Base-by-base conservation (phyloP, 2,888 invertebrate species). In the Aleiodes testaceus region DNA sequence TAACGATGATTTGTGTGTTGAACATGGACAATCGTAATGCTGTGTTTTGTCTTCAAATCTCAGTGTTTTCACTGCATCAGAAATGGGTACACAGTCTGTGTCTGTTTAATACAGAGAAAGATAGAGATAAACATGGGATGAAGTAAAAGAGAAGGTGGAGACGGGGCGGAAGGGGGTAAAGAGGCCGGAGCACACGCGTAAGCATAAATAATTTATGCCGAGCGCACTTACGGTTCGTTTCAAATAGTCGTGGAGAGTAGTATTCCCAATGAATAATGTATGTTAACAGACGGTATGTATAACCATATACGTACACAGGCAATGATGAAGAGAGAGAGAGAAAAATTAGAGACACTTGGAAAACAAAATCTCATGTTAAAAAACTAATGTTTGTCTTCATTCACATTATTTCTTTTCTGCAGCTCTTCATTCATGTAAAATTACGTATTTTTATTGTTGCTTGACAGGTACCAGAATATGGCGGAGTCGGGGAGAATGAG, bases 391-490 rank as follows among this genome's bases (percentile, higher is more conserved):
- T 36, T 11, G 11, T 36, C 36, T 36, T 36, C 36, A 36, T 36
- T 36, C 7, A 36, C 11, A 2, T 36, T 36, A 42, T 36, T 20
- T n/a, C 22, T 26, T 26, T 26, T 0, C 26, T 26, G 26, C 26
- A 26, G 26, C 26, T 26, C 26, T 26, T 26, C 26, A 26, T 26
- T 26, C 26, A 26, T 5, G 26, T 3, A 5, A 5, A 26, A 26
- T 26, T 5, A 26, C 26, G 26, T 26, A 26, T 26, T 26, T 26
- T 26, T 26, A 5, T 12, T 16, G 12, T 14, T 26, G 3, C 9
- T 42, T 16, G 69, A 11, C 72, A 88, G 88, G 72, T 88, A 88
- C 73, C 87, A 88, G 70, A 86, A 79, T 30, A 81, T 88, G 68
- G 85, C 88, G 7, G 88, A 88, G 64, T 84, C 84, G 30, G 83